Percentiles rank a stretch among this genome's conserved stretches.
Conservation (phyloP, 2,797 vertebrate genomes). For the Nyctalus aviator region DNA sequence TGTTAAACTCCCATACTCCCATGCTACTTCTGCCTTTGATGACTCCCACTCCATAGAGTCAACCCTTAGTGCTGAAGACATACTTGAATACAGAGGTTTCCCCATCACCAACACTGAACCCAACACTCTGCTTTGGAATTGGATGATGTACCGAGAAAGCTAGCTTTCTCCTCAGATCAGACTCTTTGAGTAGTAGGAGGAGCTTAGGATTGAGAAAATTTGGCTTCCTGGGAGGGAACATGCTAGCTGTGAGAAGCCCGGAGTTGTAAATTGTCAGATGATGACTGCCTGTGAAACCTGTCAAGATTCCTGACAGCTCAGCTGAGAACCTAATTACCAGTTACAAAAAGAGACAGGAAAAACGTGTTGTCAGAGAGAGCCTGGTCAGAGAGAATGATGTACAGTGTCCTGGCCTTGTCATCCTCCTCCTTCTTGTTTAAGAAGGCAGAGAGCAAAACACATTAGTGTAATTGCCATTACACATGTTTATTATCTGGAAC, state of each 20-base stretch:
- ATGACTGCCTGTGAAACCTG: conserved; percentile 77
- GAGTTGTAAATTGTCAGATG: conserved; percentile 80
- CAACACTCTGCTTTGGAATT: not conserved
- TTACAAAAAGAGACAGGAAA: conserved; percentile 86
- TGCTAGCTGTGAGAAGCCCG: conserved; percentile 76
- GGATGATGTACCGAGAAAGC: not conserved
- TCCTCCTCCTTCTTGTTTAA: conserved; percentile 79
- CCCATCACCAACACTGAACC: not conserved
- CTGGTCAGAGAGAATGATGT: conserved; percentile 79
- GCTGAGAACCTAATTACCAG: conserved; percentile 85
- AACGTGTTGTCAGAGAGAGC: conserved; percentile 84
- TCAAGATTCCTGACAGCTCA: conserved; percentile 76
- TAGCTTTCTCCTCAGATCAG: conserved; percentile 47
- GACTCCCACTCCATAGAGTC: not conserved
- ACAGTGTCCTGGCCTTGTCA: conserved; percentile 72
- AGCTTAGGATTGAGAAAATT: conserved; percentile 46
- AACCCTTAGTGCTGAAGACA: not conserved
- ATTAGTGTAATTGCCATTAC: conserved; percentile 67
- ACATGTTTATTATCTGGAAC: conserved; percentile 72
- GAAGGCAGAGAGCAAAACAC: conserved; percentile 74
- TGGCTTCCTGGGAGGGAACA: conserved; percentile 59
- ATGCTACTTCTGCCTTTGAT: not conserved
- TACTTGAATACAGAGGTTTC: not conserved
- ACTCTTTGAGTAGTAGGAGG: conserved; percentile 41
- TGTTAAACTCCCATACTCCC: not conserved